phyloP scores from a whole-genome alignment of 2,888 invertebrate species.

The Machimus rusticus region DNA sequence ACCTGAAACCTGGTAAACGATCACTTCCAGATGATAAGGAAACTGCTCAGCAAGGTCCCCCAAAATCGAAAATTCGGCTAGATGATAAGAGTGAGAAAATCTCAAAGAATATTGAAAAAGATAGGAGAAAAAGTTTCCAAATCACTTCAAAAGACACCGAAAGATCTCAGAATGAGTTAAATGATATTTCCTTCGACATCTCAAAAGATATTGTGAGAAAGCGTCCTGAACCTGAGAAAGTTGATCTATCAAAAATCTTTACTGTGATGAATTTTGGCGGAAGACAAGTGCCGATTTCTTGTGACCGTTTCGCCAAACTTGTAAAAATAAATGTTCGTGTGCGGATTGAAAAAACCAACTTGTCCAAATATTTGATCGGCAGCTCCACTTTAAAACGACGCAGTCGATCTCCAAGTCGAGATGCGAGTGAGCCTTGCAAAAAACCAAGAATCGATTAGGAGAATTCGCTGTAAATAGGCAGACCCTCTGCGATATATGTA shows the following conservation, averaged over 20 bases:
- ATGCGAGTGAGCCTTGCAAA: neutral
- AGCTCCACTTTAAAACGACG: neutral
- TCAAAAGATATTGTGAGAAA: constrained; percentile 48
- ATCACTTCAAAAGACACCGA: neutral
- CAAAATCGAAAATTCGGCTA: neutral
- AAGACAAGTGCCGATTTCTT: constrained; percentile 49
- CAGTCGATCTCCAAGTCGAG: neutral
- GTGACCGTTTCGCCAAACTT: constrained; percentile 53
- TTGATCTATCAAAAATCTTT: constrained; percentile 53
- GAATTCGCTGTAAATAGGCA: neutral
- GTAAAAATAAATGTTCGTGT: constrained; percentile 51
- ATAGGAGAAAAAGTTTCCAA: constrained; percentile 14
- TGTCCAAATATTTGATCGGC: neutral
- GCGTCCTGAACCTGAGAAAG: constrained; percentile 29
- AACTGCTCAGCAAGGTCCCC: neutral
- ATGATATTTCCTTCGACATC: neutral
- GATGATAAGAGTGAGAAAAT: neutral
- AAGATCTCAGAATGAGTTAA: constrained; percentile 40
- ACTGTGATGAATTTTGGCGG: constrained; percentile 54
- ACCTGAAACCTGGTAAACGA: neutral
- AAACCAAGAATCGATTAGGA: neutral
- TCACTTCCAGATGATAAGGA: neutral
- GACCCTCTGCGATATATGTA: neutral
- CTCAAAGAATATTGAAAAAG: constrained; percentile 30
- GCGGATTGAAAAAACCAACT: neutral